Percentiles rank a stretch among this genome's conserved stretches.
Conservation (phyloP, 2,888 invertebrate genomes). For the Marronus borbonicus region DNA sequence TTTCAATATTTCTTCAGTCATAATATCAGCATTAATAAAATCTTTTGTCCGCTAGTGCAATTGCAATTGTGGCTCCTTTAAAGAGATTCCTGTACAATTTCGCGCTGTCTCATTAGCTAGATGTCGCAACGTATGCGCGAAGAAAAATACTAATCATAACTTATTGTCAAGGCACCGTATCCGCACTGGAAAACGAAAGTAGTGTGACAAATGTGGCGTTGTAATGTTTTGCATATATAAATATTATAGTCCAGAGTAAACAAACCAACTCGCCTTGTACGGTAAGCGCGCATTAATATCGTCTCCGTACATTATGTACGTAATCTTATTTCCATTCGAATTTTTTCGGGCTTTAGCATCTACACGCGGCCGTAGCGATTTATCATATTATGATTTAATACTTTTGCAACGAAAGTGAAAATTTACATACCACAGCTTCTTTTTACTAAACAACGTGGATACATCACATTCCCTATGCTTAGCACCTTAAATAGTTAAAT, state of each 20-base stretch:
- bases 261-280: slow-evolving; percentile 65
- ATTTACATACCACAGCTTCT: slow-evolving; percentile 13
- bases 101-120: slow-evolving; percentile 24
- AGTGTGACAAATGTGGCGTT: slow-evolving; percentile 67
- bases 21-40: too few species aligned
- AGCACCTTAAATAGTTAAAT: not conserved
- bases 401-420: slow-evolving; percentile 13
- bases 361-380: slow-evolving; percentile 11
- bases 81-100: slow-evolving; percentile 1
- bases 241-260: slow-evolving; percentile 66
- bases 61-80: not conserved
- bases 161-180: slow-evolving; percentile 66
- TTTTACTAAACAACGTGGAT: not conserved
- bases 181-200: slow-evolving; percentile 69
- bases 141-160: slow-evolving; percentile 66
- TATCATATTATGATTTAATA: slow-evolving; percentile 24
- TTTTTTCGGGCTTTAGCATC: slow-evolving; percentile 51
- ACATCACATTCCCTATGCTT: slow-evolving; percentile 5
- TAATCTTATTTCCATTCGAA: slow-evolving; percentile 62
- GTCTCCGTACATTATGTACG: slow-evolving; percentile 59
- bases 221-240: slow-evolving; percentile 69
- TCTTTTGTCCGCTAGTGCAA: too few species aligned
- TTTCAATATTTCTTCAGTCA: too few species aligned
- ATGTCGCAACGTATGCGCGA: slow-evolving; percentile 11
- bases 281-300: slow-evolving; percentile 62